Percentiles rank a stretch among this genome's conserved stretches.
Evolutionary conservation across 2,797 vertebrate genomes (phyloP).

Genomic region (Sebastes vulpes): DNA sequence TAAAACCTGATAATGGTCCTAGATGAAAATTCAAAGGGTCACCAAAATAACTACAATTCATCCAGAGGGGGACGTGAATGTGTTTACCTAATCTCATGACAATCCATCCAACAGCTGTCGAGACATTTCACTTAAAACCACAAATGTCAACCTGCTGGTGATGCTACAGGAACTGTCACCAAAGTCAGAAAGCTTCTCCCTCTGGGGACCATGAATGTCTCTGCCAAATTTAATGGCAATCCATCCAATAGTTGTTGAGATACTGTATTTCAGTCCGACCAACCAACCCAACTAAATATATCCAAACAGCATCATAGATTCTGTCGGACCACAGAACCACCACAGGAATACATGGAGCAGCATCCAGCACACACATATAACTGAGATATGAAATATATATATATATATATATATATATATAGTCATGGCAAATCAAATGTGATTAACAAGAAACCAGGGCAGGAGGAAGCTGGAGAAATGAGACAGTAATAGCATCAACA

Average conservation of each 20-base stretch:
- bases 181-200: too few relatives aligned
- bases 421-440: neutral
- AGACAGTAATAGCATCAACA: neutral
- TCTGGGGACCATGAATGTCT: too few relatives aligned
- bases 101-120: neutral
- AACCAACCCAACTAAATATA: neutral
- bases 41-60: neutral
- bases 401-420: too few relatives aligned
- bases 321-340: neutral
- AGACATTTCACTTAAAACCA: too few relatives aligned
- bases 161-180: too few relatives aligned
- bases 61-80: neutral
- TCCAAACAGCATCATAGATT: neutral
- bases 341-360: neutral
- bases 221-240: too few relatives aligned
- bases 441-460: neutral
- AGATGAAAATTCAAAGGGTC: neutral
- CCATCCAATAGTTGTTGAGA: neutral
- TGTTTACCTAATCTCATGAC: neutral
- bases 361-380: neutral
- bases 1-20: neutral
- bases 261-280: neutral
- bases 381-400: neutral
- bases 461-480: neutral
- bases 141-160: too few relatives aligned